Base-by-base conservation (phyloP, 2,888 invertebrate genomes). In the Pasiphila rectangulata region DNA sequence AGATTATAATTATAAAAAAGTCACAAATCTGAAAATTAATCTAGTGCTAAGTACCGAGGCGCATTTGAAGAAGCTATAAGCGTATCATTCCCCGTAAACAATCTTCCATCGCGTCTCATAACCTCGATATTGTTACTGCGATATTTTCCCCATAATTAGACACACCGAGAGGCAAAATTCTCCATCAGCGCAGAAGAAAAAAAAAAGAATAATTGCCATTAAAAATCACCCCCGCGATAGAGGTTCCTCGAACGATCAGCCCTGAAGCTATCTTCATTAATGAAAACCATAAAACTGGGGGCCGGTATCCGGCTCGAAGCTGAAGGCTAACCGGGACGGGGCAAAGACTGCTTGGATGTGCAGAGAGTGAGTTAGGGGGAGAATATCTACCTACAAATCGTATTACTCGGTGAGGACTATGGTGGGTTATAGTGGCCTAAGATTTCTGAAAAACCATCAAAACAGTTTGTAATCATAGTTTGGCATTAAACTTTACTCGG, bases 191-290 rank as follows among this genome's bases (percentile, higher is more conserved):
- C 13, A 50, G 48, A 52, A 38, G 38, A 42, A 58, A 49, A 45
- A 48, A 58, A 49, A 67, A 71, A 70, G 72, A 72, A 72, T 68
- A 72, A 72, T 72, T 63, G 71, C 62, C 64, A 72, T 73, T 72
- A 75, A 79, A 75, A 74, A 75, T 73, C 76, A 72, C 76, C 78
- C 78, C 72, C 74, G 63, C 64, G 75, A 68, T 43, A 52, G 52
- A 48, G 45, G 45, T 50, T 50, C 45, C 71, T 73, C 72, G 75
- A 79, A 77, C 76, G 82, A 83, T 84, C 84, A 76, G 83, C 79
- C 83, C 77, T 65, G 74, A 66, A 76, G 86, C 83, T 58, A 70
- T 75, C 80, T 80, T 83, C 83, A 82, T 83, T 85, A 85, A 85
- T 83, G 83, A 77, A 80, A 79, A 78, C 79, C 82, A 76, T 80